Evolutionary conservation across 2,888 invertebrate species (phyloP).

Genomic region (Autographa gamma): DNA sequence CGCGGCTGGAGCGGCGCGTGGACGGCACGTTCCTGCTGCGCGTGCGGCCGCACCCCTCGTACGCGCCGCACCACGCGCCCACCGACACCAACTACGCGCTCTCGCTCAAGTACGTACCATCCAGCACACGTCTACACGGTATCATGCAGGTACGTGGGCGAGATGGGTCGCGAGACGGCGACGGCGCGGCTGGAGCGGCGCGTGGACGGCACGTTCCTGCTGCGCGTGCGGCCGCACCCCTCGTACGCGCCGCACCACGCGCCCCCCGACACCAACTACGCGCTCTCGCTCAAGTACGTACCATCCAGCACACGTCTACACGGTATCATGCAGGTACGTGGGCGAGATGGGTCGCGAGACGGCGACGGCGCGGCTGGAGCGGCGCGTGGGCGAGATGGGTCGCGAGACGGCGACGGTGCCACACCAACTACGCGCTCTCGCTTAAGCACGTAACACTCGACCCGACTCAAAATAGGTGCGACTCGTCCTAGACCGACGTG

Average conservation of each 20-base stretch:
- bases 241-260: conserved; percentile 57
- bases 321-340: conserved; percentile 95
- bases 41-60: conserved; percentile 91
- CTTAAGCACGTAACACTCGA: conserved; percentile 89
- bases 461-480: too few relatives aligned
- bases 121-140: too few relatives aligned
- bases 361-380: conserved; percentile 93
- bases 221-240: conserved; percentile 93
- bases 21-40: conserved; percentile 96
- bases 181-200: conserved; percentile 92
- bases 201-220: conserved; percentile 95
- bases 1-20: conserved; percentile 92
- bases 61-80: conserved; percentile 58
- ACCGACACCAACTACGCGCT: conserved; percentile 91
- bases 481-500: too few relatives aligned
- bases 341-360: conserved; percentile 96
- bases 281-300: conserved; percentile 93
- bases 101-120: conserved; percentile 92
- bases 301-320: too few relatives aligned
- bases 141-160: conserved; percentile 96
- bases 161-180: conserved; percentile 95
- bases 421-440: too few relatives aligned
- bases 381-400: too few relatives aligned
- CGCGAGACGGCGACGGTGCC: too few relatives aligned
- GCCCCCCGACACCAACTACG: conserved; percentile 88